Evolutionary conservation across 2,888 invertebrate genomes (phyloP).

Genomic region (Aradus depressus): DNA sequence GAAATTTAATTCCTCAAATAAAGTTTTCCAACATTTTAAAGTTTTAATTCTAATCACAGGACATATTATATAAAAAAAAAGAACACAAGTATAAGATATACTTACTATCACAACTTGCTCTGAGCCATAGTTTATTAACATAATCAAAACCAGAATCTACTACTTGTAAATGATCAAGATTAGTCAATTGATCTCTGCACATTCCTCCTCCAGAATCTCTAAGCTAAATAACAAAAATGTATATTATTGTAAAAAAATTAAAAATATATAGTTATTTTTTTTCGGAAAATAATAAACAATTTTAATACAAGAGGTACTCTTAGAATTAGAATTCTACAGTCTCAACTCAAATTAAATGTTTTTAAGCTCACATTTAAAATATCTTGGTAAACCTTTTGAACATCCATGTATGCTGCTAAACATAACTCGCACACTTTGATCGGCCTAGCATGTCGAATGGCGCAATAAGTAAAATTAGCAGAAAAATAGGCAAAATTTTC

Average conservation of each 20-base stretch:
- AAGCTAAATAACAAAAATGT: slow-evolving; percentile 29
- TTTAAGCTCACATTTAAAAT: slow-evolving; percentile 38
- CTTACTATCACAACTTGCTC: slow-evolving; percentile 52
- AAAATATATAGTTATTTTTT: neutral
- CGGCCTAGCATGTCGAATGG: slow-evolving; percentile 48
- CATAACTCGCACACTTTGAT: slow-evolving; percentile 51
- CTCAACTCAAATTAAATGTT: slow-evolving; percentile 2
- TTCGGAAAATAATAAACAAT: neutral
- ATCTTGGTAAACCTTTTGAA: slow-evolving; percentile 43
- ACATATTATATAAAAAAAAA: no score
- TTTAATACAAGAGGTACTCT: neutral
- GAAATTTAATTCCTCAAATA: no score
- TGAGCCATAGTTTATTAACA: slow-evolving; percentile 46
- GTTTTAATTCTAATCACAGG: no score
- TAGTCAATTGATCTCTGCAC: slow-evolving; percentile 48
- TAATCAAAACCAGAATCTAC: slow-evolving; percentile 46
- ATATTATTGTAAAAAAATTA: neutral
- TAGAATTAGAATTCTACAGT: neutral
- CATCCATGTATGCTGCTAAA: slow-evolving; percentile 43
- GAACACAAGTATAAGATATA: no score
- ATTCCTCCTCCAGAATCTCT: slow-evolving; percentile 42
- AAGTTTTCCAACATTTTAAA: no score
- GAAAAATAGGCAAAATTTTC: slow-evolving; percentile 43
- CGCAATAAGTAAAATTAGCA: slow-evolving; percentile 49
- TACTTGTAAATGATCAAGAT: slow-evolving; percentile 51